Conservation (phyloP, 2,113 vertebrate species). For the Fulica atra region DNA sequence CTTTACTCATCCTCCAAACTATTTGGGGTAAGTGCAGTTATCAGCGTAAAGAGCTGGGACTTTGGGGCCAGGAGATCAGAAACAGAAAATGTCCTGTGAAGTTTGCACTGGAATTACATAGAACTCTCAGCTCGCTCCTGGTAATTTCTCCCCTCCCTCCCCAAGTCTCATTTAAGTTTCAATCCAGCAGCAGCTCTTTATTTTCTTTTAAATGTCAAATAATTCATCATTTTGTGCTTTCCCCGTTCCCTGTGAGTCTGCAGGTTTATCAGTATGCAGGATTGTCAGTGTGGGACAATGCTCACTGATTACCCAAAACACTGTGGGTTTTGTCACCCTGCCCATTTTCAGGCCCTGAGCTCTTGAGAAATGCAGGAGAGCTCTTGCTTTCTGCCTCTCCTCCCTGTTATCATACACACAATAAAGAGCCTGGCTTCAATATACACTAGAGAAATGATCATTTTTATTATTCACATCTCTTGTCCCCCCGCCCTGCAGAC, state of each 20-base stretch:
- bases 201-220: slow-evolving; percentile 1
- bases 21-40: fast-evolving
- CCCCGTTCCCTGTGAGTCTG: background rate
- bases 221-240: background rate
- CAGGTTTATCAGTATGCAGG: background rate
- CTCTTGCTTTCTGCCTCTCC: background rate
- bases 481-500: background rate
- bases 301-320: background rate
- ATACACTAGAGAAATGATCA: background rate
- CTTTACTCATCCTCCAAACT: background rate
- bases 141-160: background rate
- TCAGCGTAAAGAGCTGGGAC: background rate
- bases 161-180: background rate
- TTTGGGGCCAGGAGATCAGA: background rate
- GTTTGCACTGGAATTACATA: background rate
- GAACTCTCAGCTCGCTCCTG: background rate
- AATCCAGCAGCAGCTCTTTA: background rate
- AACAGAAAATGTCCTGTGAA: no score
- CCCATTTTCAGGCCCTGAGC: background rate
- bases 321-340: background rate
- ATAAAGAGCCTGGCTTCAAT: background rate
- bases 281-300: background rate
- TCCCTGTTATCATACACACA: background rate
- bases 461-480: background rate
- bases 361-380: background rate